Base-by-base conservation (phyloP, 2,797 vertebrate genomes). In the Florisuga fusca region DNA sequence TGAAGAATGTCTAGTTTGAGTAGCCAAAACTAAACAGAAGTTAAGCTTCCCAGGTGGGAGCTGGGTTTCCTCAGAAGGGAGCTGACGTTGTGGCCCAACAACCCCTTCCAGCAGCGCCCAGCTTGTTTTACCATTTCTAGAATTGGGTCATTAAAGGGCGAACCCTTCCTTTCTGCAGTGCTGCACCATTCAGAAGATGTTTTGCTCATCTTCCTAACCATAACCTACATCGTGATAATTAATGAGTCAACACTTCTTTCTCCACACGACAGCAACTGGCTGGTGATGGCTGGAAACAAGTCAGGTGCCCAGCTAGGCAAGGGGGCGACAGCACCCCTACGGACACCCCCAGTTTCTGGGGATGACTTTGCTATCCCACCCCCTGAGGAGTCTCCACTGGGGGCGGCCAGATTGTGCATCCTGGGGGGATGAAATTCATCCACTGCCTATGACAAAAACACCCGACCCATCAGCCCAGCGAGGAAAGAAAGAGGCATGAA, bases 401-500 rank as follows among this genome's bases (percentile, higher is more conserved):
- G 31, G 87, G 77, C 2, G 48, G 85, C 27, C 69, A 51, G 80
- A 64, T 16, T 67, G 15, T 79, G 10, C 46, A 73, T 6, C 0
- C 6, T 48, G 3, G 77, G 19, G 73, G 36, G 29, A 81, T 2
- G 2, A 11, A 50, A 36, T 54, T 90, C 25, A 38, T 57, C 68
- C 69, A 54, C 78, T 33, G 22, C 54, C 91, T 79, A 20, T 80
- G 80, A 62, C 81, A 94, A 78, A 92, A 92, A 53, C 77, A 90
- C 73, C 58, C 43, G 3, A 71, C 84, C 45, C 12, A 0, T 54
- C 87, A 14, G 50, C 74, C 53, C 0, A 0, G 54, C 0, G 26
- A 84, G 90, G 90, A 87, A 90, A 96, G 84, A 89, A 46, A 87
- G 38, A 89, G 62, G 68, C 84, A 95, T 96, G 94, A 97, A 97